phyloP scores from a whole-genome alignment of 2,797 vertebrate species.

The Sciaenops ocellatus region DNA sequence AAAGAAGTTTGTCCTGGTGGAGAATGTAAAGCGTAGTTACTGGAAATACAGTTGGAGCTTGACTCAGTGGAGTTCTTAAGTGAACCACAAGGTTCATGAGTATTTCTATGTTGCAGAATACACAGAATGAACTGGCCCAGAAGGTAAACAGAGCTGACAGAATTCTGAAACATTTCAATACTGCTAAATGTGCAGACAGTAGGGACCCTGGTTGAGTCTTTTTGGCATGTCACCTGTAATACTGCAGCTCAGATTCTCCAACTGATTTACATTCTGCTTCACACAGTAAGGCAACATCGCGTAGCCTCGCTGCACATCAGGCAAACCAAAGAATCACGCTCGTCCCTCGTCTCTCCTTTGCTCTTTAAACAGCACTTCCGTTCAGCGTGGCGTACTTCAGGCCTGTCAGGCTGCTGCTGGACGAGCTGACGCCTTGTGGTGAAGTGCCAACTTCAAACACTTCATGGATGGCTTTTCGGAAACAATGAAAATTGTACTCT shows the following conservation, averaged over 20 bases:
- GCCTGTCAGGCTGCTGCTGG: conserved; percentile 63
- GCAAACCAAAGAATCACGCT: not conserved
- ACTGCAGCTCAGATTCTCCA: not conserved
- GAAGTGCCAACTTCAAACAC: conserved; percentile 92
- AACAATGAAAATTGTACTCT: conserved; percentile 98
- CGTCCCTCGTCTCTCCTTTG: not conserved
- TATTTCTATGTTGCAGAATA: conserved; percentile 14
- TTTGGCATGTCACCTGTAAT: conserved; percentile 15
- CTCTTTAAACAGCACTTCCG: conserved; percentile 84
- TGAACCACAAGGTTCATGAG: not conserved
- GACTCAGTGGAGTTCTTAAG: conserved; percentile 1
- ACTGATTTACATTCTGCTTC: conserved; percentile 21
- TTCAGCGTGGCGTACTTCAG: conserved; percentile 88
- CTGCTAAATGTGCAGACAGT: conserved; percentile 12
- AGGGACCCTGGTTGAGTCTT: not conserved
- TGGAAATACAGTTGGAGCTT: conserved; percentile 4
- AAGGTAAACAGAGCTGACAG: conserved; percentile 48
- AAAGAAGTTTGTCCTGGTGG: conserved; percentile 8
- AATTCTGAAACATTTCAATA: conserved; percentile 4
- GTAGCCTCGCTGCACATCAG: not conserved
- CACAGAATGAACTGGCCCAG: conserved; percentile 39
- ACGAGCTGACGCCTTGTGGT: conserved; percentile 81
- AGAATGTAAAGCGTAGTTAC: not conserved
- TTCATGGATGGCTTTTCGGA: conserved; percentile 96
- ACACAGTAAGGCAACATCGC: not conserved